A percentile compares a stretch with the other conserved stretches of the same genome.
These are phyloP conservation scores for Cynaeus angustus DNA, from an alignment of 2,888 invertebrate species.

Conservation along the genomic window DNA sequence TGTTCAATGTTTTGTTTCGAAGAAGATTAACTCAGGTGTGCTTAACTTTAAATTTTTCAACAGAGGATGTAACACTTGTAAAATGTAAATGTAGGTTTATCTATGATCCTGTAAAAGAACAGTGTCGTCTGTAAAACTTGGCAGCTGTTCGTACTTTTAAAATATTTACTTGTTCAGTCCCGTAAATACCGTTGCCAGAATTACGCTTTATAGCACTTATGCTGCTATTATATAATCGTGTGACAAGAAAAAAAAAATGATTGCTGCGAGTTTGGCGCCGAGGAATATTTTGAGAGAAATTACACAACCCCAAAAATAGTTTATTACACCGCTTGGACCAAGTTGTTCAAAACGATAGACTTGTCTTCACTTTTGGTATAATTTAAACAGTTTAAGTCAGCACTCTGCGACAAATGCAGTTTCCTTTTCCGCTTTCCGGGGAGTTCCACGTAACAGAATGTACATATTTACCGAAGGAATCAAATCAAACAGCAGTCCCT, in stretches of 20 bases:
- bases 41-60: conserved; percentile 13
- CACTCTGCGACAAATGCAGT: too few species aligned
- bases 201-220: background rate
- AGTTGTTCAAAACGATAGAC: too few species aligned
- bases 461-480: conserved; percentile 39
- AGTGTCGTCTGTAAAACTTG: conserved; percentile 7
- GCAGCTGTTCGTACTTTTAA: conserved; percentile 7
- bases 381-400: too few species aligned
- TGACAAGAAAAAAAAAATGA: background rate
- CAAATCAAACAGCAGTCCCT: conserved; percentile 24
- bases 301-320: too few species aligned
- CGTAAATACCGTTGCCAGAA: background rate
- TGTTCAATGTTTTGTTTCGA: background rate
- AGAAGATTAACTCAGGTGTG: conserved; percentile 5
- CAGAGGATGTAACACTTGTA: conserved; percentile 17
- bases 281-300: too few species aligned
- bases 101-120: background rate
- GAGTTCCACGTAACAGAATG: conserved; percentile 23
- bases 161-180: conserved; percentile 10
- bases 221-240: background rate
- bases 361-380: too few species aligned
- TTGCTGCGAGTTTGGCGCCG: too few species aligned
- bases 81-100: conserved; percentile 23
- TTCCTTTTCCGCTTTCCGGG: background rate
- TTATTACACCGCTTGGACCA: background rate